Conservation (phyloP, 2,797 vertebrate species). For the Characodon lateralis region DNA sequence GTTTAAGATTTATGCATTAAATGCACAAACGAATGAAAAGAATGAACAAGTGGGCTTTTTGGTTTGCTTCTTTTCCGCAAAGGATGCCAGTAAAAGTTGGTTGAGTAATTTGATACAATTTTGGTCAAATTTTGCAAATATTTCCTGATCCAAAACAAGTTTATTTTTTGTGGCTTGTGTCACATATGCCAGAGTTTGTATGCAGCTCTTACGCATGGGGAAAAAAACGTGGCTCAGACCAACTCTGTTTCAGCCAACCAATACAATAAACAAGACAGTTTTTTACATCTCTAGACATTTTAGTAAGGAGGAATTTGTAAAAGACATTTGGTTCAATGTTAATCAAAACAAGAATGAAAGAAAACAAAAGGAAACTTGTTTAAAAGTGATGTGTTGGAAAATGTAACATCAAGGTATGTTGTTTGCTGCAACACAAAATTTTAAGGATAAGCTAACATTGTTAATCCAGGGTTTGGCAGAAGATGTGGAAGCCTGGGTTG, state of each 20-base stretch:
- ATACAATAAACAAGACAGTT: neutral
- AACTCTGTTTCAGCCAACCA: neutral
- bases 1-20: neutral
- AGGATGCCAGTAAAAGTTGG: neutral
- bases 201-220: neutral
- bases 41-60: neutral
- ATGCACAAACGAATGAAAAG: neutral
- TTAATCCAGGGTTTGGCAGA: neutral
- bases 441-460: neutral
- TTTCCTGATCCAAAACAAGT: neutral
- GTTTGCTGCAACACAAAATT: neutral
- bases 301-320: neutral
- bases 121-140: constrained; percentile 5
- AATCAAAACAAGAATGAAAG: neutral
- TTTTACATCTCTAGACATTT: neutral
- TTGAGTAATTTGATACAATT: constrained; percentile 2
- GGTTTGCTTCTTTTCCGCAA: neutral
- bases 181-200: neutral
- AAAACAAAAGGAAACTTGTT: neutral
- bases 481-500: neutral
- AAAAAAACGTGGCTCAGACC: neutral
- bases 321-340: neutral
- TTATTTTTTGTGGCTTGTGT: neutral
- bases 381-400: too few relatives aligned
- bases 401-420: neutral